A percentile compares a stretch with the other conserved stretches of the same genome.
phyloP scores from a whole-genome alignment of 1,140 invertebrate genomes.

The Pseudomyrmex concolor region DNA sequence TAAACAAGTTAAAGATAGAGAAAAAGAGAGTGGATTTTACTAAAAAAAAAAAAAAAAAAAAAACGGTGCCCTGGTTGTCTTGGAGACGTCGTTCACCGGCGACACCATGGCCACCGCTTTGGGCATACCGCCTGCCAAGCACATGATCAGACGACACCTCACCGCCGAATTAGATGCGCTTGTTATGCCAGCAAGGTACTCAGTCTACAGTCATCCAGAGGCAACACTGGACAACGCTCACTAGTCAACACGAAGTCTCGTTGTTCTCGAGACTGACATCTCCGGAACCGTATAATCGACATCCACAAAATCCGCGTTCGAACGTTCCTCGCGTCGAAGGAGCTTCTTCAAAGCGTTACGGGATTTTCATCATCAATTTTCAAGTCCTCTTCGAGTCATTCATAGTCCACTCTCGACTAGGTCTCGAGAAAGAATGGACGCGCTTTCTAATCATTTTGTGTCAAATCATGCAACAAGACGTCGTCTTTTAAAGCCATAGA shows the following conservation, averaged over 20 bases:
- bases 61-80: slow-evolving; percentile 94
- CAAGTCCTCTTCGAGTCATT: background rate
- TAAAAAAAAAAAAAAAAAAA: background rate
- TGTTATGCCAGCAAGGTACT: slow-evolving; percentile 95
- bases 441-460: background rate
- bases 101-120: slow-evolving; percentile 97
- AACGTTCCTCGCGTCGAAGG: slow-evolving; percentile 18
- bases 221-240: slow-evolving; percentile 83
- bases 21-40: background rate
- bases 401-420: background rate
- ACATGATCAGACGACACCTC: slow-evolving; percentile 96
- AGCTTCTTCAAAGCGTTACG: slow-evolving; percentile 6
- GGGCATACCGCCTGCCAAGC: slow-evolving; percentile 96
- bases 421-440: background rate
- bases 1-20: too few species aligned
- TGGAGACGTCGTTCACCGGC: slow-evolving; percentile 96
- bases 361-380: slow-evolving; percentile 1
- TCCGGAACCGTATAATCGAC: slow-evolving; percentile 45
- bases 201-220: slow-evolving; percentile 84
- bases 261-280: slow-evolving; percentile 62
- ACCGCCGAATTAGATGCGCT: slow-evolving; percentile 95
- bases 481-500: background rate
- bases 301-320: slow-evolving; percentile 43
- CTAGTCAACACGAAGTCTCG: slow-evolving; percentile 74
- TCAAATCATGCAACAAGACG: slow-evolving; percentile 32